Percentiles rank a stretch among this genome's conserved stretches.
Conservation (phyloP, 2,797 vertebrate genomes). For the Ptychobarbus kaznakovi region DNA sequence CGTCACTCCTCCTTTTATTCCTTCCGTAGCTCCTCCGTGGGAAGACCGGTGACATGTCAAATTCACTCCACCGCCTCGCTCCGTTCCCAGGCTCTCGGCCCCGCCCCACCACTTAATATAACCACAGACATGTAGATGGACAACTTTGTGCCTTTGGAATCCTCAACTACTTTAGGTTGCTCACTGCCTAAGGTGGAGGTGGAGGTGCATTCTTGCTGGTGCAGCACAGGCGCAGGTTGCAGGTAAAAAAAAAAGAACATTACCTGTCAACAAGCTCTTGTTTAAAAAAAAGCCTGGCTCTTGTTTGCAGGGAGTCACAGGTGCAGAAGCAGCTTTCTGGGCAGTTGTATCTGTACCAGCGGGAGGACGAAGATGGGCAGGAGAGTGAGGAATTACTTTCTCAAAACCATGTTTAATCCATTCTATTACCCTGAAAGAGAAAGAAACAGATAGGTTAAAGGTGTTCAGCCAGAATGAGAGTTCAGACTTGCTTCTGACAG, state of each 20-base stretch:
- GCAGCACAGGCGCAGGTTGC: neutral
- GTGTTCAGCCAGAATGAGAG: neutral
- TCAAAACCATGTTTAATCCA: slow-evolving; percentile 81
- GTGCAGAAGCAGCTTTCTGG: slow-evolving; percentile 56
- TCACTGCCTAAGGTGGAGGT: slow-evolving; percentile 17
- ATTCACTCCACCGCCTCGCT: too few species aligned
- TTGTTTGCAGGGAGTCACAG: slow-evolving; percentile 35
- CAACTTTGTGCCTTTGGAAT: slow-evolving; percentile 60
- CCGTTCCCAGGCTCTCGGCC: too few species aligned
- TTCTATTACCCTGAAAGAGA: slow-evolving; percentile 71
- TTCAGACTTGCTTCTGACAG: neutral
- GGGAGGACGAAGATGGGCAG: slow-evolving; percentile 45
- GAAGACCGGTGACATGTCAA: too few species aligned
- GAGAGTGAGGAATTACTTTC: slow-evolving; percentile 81
- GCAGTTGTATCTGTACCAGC: slow-evolving; percentile 44
- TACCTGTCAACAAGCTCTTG: neutral
- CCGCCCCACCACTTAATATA: too few species aligned
- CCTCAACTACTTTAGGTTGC: slow-evolving; percentile 45
- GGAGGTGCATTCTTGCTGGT: slow-evolving; percentile 24
- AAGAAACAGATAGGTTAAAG: slow-evolving; percentile 1
- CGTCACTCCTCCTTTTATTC: too few species aligned
- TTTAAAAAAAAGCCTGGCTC: slow-evolving; percentile 13
- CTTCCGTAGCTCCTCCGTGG: too few species aligned
- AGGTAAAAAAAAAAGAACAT: too few species aligned
- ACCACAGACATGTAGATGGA: neutral